phyloP scores from a whole-genome alignment of 1,140 invertebrate species.

The Drosophila bocki region DNA sequence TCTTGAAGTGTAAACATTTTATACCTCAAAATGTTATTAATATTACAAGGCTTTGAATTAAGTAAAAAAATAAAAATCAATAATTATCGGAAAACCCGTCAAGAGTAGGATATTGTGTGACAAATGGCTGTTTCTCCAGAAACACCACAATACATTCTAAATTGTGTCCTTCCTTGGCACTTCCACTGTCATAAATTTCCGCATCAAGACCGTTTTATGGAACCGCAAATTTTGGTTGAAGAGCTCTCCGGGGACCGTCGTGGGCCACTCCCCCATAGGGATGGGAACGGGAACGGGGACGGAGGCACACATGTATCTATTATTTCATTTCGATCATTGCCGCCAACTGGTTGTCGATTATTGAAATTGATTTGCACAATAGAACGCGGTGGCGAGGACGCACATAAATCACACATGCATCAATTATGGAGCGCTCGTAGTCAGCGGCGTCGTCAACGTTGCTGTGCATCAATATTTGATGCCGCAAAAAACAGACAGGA shows the following conservation, averaged over 20 bases:
- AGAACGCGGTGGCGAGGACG: conserved; percentile 72
- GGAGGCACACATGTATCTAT: conserved; percentile 50
- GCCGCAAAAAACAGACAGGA: conserved; percentile 44
- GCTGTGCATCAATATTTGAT: conserved; percentile 55
- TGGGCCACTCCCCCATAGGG: conserved; percentile 6
- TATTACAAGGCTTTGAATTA: no score
- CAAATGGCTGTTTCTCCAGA: conserved; percentile 9
- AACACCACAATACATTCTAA: conserved; percentile 25
- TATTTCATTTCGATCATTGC: conserved; percentile 61
- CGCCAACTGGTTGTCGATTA: conserved; percentile 74
- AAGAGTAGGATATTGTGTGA: conserved; percentile 15
- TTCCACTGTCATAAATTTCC: conserved; percentile 30
- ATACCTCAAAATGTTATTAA: no score
- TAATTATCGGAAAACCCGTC: neutral
- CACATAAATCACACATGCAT: conserved; percentile 77
- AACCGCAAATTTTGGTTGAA: conserved; percentile 46
- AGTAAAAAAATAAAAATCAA: neutral
- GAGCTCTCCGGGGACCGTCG: conserved; percentile 37
- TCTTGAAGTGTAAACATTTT: no score
- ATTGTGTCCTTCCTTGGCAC: conserved; percentile 33
- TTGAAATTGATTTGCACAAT: conserved; percentile 82
- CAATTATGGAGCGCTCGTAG: conserved; percentile 70
- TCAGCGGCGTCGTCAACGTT: conserved; percentile 33
- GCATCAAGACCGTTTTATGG: conserved; percentile 36
- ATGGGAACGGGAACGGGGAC: neutral